Evolutionary conservation across 53 echinoderm and acorn worm species (phyloP).

Genomic region (Zoroaster sp.): DNA sequence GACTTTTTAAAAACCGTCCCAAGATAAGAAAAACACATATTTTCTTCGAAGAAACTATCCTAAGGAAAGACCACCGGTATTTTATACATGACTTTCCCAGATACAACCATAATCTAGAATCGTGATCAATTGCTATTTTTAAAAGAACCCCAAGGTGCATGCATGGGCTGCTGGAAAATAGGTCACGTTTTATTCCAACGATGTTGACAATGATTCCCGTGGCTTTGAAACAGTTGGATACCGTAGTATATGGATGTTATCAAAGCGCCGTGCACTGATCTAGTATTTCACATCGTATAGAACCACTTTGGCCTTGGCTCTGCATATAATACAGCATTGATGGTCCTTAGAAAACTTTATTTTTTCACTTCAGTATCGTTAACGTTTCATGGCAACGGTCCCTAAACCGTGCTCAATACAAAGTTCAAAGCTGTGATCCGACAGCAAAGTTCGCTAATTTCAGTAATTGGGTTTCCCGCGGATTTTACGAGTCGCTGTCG

Average conservation of each 20-base stretch:
- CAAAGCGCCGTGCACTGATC: neutral
- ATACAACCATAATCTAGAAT: neutral
- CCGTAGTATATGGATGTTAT: neutral
- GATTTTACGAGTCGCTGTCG: neutral
- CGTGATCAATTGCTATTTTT: neutral
- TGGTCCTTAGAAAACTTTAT: neutral
- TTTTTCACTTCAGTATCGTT: neutral
- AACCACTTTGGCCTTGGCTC: neutral
- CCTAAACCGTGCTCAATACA: neutral
- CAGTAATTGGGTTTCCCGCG: neutral
- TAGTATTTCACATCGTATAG: neutral
- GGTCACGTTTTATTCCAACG: neutral
- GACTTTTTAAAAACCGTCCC: neutral
- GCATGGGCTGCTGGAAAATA: neutral
- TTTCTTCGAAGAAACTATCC: too few species aligned
- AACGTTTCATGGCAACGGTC: neutral
- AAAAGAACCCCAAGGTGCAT: neutral
- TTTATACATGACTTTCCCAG: neutral
- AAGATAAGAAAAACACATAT: neutral
- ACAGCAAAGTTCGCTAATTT: neutral
- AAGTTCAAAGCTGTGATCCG: neutral
- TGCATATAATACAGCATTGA: neutral
- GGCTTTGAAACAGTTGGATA: neutral
- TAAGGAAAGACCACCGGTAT: neutral
- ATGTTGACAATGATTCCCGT: neutral